These are phyloP conservation scores for Phthorimaea operculella DNA, from an alignment of 1,140 invertebrate genomes.

Conservation along the genomic window DNA sequence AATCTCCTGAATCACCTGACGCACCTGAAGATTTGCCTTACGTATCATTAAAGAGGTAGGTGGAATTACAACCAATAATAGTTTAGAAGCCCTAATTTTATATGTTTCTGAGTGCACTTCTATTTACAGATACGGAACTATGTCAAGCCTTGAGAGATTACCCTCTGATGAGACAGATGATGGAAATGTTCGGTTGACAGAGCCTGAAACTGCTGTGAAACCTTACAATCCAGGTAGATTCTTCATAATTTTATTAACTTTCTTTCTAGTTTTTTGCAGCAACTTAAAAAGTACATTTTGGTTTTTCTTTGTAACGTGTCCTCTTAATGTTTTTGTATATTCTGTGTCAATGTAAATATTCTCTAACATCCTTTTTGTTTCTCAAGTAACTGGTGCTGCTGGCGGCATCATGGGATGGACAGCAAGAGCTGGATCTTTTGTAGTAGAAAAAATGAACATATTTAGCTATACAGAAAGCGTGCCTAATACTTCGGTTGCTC, in stretches of 20 bases:
- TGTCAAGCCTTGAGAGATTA: slow-evolving; percentile 79
- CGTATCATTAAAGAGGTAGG: slow-evolving; percentile 55
- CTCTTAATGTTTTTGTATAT: no score
- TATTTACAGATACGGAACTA: slow-evolving; percentile 73
- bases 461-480: slow-evolving; percentile 61
- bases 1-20: slow-evolving; percentile 61
- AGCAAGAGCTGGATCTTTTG: slow-evolving; percentile 78
- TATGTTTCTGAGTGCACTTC: background rate
- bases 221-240: slow-evolving; percentile 41
- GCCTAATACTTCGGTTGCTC: slow-evolving; percentile 46
- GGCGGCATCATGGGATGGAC: slow-evolving; percentile 76
- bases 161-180: slow-evolving; percentile 71
- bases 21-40: slow-evolving; percentile 58
- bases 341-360: no score
- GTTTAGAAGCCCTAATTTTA: no score
- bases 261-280: no score
- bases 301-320: no score
- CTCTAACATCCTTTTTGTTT: background rate
- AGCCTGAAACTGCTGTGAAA: slow-evolving; percentile 43
- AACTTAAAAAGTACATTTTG: no score
- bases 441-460: slow-evolving; percentile 81
- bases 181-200: slow-evolving; percentile 55
- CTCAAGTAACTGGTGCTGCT: slow-evolving; percentile 41
- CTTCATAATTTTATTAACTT: background rate
- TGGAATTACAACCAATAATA: background rate